Base-by-base conservation (phyloP, 2,888 invertebrate species). In the Polymixis flavicincta region DNA sequence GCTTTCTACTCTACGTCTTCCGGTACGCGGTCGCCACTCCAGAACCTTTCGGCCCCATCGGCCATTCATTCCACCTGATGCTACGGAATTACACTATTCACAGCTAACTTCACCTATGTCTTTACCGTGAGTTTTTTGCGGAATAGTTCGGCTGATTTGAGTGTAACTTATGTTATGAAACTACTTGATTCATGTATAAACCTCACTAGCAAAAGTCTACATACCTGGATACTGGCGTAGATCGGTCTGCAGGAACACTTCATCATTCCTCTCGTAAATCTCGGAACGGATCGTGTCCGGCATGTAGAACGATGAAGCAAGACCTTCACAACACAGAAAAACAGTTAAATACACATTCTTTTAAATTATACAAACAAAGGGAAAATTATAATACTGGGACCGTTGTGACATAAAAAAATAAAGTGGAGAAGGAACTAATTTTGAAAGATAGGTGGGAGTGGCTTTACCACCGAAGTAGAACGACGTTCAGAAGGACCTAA, bases 261-360 rank as follows among this genome's bases (percentile, higher is more conserved):
- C 95, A 32, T 98, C 97, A 92, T 98, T 98, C 84, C 98, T 97
- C 88, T 98, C 97, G 89, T 98, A 97, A 75, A 98, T 97, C 92
- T 98, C 98, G 88, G 97, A 94, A 86, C 98, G 97, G 89, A 99
- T 97, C 88, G 98, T 98, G 89, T 99, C 99, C 45, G 98, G 98
- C 93, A 98, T 97, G 94, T 99, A 99, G 96, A 98, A 99, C 42
- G 98, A 97, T 1, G 97, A 97, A 45, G 97, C 95, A 48, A 96
- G 92, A 80, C 96, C 96, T 96, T 82, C 9, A 63, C 60, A 79
- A 48, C 75, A 80, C 11, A 76, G 28, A 85, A 17, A 64, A 74
- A 75, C 13, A 14, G 7, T 54, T 65, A 54, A 13, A 52, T 22
- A 28, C 1, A 25, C 11, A n/a, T 37, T n/a, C 17, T 28, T 42